These are phyloP conservation scores for Penaeus vannamei DNA, from an alignment of 1,140 invertebrate genomes.

Conservation along the genomic window DNA sequence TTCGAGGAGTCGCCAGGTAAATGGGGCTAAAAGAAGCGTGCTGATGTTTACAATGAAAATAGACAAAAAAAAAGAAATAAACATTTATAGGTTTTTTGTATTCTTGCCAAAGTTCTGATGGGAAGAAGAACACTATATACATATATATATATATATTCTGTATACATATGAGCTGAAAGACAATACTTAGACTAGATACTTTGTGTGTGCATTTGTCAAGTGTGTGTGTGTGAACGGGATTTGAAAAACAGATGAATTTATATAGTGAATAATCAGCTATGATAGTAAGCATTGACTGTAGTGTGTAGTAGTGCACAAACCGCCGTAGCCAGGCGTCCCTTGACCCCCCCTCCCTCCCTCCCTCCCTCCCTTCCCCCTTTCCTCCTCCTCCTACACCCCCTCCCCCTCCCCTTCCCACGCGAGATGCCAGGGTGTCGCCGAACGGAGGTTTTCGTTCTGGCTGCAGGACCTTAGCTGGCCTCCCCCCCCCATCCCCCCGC, in stretches of 20 bases:
- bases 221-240: slow-evolving; percentile 3
- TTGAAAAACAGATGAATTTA: slow-evolving; percentile 10
- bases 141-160: slow-evolving; percentile 16
- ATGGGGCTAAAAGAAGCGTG: neutral
- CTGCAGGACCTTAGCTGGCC: too few relatives aligned
- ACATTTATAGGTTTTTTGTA: slow-evolving; percentile 14
- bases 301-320: slow-evolving; percentile 20
- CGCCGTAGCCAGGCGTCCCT: too few relatives aligned
- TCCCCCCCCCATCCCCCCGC: too few relatives aligned
- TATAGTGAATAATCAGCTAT: slow-evolving; percentile 21
- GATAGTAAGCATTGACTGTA: neutral
- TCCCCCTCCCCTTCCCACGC: too few relatives aligned
- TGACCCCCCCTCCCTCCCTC: too few relatives aligned
- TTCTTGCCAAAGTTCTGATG: slow-evolving; percentile 2
- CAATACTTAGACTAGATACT: neutral
- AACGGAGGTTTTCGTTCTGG: too few relatives aligned
- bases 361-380: too few relatives aligned
- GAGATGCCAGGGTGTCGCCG: too few relatives aligned
- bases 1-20: too few relatives aligned
- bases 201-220: slow-evolving; percentile 14
- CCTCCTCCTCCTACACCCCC: too few relatives aligned
- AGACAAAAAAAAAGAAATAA: too few relatives aligned
- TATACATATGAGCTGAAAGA: neutral
- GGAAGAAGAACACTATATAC: neutral
- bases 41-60: neutral